Evolutionary conservation across 2,113 vertebrate genomes (phyloP).

Genomic region (Ceuthmochares aereus): DNA sequence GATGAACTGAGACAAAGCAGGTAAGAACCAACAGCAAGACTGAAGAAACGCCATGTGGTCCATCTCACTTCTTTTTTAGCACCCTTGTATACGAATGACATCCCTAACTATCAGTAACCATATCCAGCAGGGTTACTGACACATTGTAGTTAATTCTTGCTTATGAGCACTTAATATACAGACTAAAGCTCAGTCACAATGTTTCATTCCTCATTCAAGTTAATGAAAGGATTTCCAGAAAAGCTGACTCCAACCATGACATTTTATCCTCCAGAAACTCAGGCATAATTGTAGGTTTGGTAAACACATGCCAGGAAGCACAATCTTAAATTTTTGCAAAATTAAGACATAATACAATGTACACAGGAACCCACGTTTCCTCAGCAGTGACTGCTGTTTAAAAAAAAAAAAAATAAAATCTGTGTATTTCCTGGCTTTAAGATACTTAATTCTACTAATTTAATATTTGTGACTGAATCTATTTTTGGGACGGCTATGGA

Average conservation of each 20-base stretch:
- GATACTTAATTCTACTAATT: background rate
- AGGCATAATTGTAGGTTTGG: background rate
- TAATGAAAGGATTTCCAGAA: background rate
- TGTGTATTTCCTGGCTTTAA: background rate
- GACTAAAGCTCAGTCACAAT: background rate
- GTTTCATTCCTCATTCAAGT: background rate
- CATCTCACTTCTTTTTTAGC: background rate
- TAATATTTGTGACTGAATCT: background rate
- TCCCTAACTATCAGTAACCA: background rate
- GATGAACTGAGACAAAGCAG: background rate
- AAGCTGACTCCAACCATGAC: background rate
- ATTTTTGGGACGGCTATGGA: slow-evolving; percentile 15
- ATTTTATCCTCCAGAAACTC: background rate
- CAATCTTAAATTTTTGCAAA: background rate
- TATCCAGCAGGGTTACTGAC: background rate
- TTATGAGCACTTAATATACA: background rate
- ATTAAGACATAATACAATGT: background rate
- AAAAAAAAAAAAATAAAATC: rapidly evolving
- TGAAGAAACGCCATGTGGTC: background rate
- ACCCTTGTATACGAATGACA: background rate
- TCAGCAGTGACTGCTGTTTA: background rate
- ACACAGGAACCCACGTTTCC: background rate
- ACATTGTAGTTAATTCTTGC: background rate
- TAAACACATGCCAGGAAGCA: background rate
- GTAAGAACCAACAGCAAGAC: background rate